These are phyloP conservation scores for Mastomys coucha DNA, from an alignment of 2,113 vertebrate genomes.

Conservation along the genomic window DNA sequence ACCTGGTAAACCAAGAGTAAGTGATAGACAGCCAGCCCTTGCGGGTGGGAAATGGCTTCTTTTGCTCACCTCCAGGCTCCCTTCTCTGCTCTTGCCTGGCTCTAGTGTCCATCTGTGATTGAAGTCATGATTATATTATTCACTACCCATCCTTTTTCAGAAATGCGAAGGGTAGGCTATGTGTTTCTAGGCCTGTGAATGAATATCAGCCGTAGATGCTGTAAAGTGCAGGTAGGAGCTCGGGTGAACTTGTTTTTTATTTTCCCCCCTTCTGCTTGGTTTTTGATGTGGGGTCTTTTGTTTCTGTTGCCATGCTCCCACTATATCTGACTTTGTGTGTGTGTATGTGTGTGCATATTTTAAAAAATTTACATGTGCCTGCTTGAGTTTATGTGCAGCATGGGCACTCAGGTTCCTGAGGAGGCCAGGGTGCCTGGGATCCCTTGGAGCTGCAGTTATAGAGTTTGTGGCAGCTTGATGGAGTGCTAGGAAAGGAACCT, in stretches of 20 bases:
- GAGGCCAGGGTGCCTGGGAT: not conserved
- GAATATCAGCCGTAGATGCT: not conserved
- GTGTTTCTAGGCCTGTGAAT: not conserved
- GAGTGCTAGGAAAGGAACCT: not conserved
- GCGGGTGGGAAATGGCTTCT: not conserved
- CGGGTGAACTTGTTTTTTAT: not conserved
- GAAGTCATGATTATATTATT: slow-evolving; percentile 13
- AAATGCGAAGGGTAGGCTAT: not conserved
- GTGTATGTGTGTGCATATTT: not conserved
- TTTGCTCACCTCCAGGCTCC: not conserved
- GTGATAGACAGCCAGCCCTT: slow-evolving; percentile 63
- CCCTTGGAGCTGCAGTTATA: not conserved
- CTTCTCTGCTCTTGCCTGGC: not conserved
- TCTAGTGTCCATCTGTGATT: slow-evolving; percentile 27
- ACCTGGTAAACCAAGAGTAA: slow-evolving; percentile 88
- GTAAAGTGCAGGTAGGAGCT: not conserved
- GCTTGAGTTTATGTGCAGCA: not conserved
- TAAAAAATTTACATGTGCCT: not conserved
- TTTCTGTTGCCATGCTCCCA: not conserved
- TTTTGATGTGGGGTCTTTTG: not conserved
- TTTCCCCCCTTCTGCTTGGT: not conserved
- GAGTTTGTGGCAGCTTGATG: not conserved
- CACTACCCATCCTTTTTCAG: not conserved
- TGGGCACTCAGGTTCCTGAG: not conserved
- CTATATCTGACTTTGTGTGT: not conserved